Base-by-base conservation (phyloP, 2,888 invertebrate genomes). In the Nemoura dubitans region DNA sequence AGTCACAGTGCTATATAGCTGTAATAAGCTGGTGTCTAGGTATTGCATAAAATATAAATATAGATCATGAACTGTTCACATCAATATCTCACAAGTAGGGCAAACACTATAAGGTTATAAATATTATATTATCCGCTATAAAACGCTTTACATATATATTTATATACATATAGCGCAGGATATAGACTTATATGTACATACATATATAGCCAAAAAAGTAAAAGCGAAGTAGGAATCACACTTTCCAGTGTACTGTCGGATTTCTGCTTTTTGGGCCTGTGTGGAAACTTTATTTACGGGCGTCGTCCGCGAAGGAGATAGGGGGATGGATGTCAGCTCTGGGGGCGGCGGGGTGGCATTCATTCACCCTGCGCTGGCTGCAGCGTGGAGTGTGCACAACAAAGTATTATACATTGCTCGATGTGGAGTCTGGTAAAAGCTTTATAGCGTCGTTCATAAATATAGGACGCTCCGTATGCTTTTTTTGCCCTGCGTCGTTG, bases 401-500 rank as follows among this genome's bases (percentile, higher is more conserved):
- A 78, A 78, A 78, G 28, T 78, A 28, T 78, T 25, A 78, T 28
- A 78, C 78, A 78, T 78, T 1, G 28, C 81, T 81, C 29, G n/a
- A 81, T 21, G 28, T 10, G 30, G n/a, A 81, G 30, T 16, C 26
- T 81, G 81, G 26, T 81, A 81, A 81, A 81, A 81, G 81, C 81
- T 81, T 81, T 81, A 81, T 21, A n/a, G 81, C 81, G 81, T 81
- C 26, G 6, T 81, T 30, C 30, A 78, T 26, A 59, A 59, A 59
- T 59, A 59, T 3, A 10, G 21, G 59, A 14, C 59, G 59, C 21
- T 14, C 6, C 36, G 59, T 21, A 7, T 59, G 3, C 14, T 59
- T 59, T 10, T 59, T 14, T 59, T 59, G 16, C 3, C 2, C 16
- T 59, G 59, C 59, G 2, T 7, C 21, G 59, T 10, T 21, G 59